A percentile compares a stretch with the other conserved stretches of the same genome.
Conservation (phyloP, 1,140 invertebrate species). For the Zaprionus tsacasi region DNA sequence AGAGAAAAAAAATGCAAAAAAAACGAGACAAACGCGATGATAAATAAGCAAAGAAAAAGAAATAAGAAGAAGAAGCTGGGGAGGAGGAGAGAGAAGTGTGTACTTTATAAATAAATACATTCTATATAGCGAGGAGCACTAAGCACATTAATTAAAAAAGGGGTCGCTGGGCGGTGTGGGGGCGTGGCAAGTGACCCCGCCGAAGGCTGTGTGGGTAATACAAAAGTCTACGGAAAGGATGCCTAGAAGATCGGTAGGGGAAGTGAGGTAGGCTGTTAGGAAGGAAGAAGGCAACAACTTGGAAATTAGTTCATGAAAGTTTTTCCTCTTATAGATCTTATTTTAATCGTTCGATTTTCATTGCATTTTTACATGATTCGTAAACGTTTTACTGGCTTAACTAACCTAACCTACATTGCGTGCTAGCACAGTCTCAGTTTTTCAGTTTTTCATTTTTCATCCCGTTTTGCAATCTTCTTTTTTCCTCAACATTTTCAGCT, state of each 20-base stretch:
- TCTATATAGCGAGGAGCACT: background rate
- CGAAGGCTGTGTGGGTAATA: background rate
- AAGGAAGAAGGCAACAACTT: too few species aligned
- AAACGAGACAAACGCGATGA: constrained; percentile 17
- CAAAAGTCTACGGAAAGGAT: background rate
- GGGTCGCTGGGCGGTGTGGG: background rate
- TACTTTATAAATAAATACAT: constrained; percentile 3
- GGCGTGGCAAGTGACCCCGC: constrained; percentile 2
- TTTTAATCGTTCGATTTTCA: background rate
- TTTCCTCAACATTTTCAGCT: constrained; percentile 2
- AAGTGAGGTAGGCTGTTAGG: too few species aligned
- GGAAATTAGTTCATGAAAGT: too few species aligned
- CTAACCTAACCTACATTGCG: constrained; percentile 4
- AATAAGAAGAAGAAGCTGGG: background rate
- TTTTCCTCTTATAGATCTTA: too few species aligned
- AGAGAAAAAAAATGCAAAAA: constrained; percentile 7
- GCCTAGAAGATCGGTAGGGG: background rate
- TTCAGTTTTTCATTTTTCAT: background rate
- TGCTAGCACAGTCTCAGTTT: background rate
- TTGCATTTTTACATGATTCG: background rate
- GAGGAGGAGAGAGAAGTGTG: background rate
- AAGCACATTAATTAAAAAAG: constrained; percentile 42
- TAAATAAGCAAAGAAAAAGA: constrained; percentile 16
- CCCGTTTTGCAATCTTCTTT: background rate
- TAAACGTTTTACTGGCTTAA: constrained; percentile 10